Evolutionary conservation across 2,113 vertebrate genomes (phyloP).

Genomic region (Edolisoma coerulescens): DNA sequence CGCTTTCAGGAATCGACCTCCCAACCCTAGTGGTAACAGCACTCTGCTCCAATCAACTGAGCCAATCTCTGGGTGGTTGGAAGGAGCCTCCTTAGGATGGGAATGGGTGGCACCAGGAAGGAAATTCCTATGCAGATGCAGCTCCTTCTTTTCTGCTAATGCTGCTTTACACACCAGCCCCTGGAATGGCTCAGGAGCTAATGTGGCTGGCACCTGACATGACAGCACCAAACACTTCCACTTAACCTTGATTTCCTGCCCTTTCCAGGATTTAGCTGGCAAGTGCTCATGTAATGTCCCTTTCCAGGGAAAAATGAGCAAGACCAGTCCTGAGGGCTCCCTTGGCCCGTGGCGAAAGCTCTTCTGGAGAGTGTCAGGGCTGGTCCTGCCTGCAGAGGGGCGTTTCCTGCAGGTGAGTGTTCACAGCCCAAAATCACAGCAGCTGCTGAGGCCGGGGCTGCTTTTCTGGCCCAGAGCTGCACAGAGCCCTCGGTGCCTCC

Average conservation of each 20-base stretch:
- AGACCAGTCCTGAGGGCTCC: conserved; percentile 43
- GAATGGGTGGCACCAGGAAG: background rate
- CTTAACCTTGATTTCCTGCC: conserved; percentile 78
- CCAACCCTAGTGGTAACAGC: background rate
- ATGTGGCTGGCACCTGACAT: conserved; percentile 52
- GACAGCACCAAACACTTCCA: conserved; percentile 51
- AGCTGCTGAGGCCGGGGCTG: accelerated
- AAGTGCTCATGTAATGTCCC: too few relatives aligned
- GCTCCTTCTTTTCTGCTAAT: background rate
- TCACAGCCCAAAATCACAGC: background rate
- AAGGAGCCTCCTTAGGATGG: background rate
- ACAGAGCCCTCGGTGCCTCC: background rate
- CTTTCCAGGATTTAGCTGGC: conserved; percentile 52
- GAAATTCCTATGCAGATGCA: background rate
- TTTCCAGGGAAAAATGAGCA: background rate
- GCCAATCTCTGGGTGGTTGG: too few relatives aligned
- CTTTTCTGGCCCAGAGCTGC: background rate
- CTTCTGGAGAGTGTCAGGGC: conserved; percentile 37
- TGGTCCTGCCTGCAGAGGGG: background rate
- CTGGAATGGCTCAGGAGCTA: conserved; percentile 46
- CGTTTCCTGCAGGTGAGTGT: background rate
- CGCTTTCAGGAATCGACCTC: too few relatives aligned
- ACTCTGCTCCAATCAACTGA: background rate
- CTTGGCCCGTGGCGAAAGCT: conserved; percentile 28
- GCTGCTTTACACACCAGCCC: conserved; percentile 3